Conservation (phyloP, 1,140 invertebrate genomes). For the Neoseiulus cucumeris region DNA sequence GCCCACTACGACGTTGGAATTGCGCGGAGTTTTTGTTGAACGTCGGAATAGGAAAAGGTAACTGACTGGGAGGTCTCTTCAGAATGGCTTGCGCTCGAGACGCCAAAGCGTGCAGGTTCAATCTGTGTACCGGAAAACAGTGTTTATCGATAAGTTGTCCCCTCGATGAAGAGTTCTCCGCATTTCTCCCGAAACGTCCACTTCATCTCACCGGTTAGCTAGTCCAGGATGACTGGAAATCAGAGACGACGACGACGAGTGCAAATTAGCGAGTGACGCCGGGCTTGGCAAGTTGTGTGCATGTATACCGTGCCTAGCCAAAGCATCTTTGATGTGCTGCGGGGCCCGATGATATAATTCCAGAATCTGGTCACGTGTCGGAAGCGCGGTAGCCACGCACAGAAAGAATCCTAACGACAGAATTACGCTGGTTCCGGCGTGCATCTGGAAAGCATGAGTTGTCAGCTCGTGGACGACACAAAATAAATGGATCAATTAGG, state of each 20-base stretch:
- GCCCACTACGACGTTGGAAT: background rate
- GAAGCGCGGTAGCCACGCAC: background rate
- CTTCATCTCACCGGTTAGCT: background rate
- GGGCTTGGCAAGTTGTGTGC: background rate
- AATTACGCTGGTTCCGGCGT: too few species aligned
- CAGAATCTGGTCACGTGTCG: constrained; percentile 1
- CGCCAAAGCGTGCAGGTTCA: background rate
- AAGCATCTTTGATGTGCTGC: constrained; percentile 5
- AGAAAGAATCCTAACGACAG: too few species aligned
- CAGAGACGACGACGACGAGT: background rate
- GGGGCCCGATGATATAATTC: constrained; percentile 5
- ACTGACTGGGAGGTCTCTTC: background rate
- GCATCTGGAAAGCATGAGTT: too few species aligned
- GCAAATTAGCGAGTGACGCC: background rate
- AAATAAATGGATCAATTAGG: too few species aligned
- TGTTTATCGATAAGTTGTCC: too few species aligned
- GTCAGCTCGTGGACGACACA: too few species aligned
- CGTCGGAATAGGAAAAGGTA: background rate
- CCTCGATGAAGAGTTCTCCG: too few species aligned
- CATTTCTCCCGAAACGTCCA: too few species aligned
- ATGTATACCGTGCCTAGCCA: constrained; percentile 4
- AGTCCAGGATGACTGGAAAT: background rate
- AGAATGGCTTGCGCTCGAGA: background rate
- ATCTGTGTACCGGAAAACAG: background rate
- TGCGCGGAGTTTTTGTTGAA: constrained; percentile 9